Evolutionary conservation across 2,797 vertebrate genomes (phyloP).

Genomic region (Melanotaenia maccullochi): DNA sequence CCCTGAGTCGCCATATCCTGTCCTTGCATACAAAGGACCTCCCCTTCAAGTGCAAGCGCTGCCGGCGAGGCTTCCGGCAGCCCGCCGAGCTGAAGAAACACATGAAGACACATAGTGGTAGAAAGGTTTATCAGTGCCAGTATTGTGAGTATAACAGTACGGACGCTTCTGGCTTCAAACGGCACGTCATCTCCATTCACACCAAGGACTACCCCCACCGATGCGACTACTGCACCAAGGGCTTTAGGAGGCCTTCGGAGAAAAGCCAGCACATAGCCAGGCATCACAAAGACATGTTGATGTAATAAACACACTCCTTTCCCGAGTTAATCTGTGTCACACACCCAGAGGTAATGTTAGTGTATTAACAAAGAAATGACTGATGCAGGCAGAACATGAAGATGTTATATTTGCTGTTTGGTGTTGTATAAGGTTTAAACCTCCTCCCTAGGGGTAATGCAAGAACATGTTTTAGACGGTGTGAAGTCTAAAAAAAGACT

Average conservation of each 20-base stretch:
- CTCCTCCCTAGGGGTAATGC: slow-evolving; percentile 54
- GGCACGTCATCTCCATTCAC: slow-evolving; percentile 98
- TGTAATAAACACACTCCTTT: slow-evolving; percentile 73
- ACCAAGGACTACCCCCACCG: slow-evolving; percentile 98
- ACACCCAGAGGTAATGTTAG: slow-evolving; percentile 74
- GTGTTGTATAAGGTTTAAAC: slow-evolving; percentile 71
- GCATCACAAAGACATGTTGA: slow-evolving; percentile 95
- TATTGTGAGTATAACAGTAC: slow-evolving; percentile 99
- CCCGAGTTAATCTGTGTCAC: slow-evolving; percentile 73
- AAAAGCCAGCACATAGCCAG: slow-evolving; percentile 99
- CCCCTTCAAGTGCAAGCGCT: slow-evolving; percentile 91
- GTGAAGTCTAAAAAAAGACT: slow-evolving; percentile 48
- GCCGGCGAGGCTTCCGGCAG: slow-evolving; percentile 94
- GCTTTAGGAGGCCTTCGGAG: slow-evolving; percentile 94
- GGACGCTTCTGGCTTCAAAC: slow-evolving; percentile 97
- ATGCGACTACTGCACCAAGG: slow-evolving; percentile 98
- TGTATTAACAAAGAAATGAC: slow-evolving; percentile 72
- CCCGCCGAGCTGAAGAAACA: slow-evolving; percentile 97
- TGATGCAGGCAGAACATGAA: slow-evolving; percentile 63
- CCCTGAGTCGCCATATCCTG: slow-evolving; percentile 95
- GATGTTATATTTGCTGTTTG: slow-evolving; percentile 83
- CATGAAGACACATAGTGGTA: slow-evolving; percentile 98
- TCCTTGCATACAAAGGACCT: slow-evolving; percentile 97
- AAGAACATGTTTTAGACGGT: slow-evolving; percentile 70
- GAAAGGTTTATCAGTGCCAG: slow-evolving; percentile 98